phyloP scores from a whole-genome alignment of 1,140 invertebrate species.

The Mylabris phalerata region DNA sequence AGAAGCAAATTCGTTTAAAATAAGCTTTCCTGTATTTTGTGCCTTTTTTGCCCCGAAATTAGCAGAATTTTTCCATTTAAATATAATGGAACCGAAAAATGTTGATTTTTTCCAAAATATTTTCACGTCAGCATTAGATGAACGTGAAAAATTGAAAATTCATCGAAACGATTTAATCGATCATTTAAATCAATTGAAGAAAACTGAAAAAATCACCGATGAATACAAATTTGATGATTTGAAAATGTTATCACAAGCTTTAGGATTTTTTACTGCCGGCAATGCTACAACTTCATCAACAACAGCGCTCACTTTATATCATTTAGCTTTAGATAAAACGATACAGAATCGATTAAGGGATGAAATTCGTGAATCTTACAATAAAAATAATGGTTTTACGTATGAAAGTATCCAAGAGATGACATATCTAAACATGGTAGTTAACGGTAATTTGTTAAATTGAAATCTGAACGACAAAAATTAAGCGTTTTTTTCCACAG shows the following conservation, averaged over 20 bases:
- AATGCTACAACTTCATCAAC: constrained; percentile 58
- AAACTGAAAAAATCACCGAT: constrained; percentile 45
- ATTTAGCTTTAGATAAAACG: constrained; percentile 53
- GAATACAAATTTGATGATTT: constrained; percentile 40
- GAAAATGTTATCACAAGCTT: constrained; percentile 27
- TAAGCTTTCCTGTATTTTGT: constrained; percentile 12
- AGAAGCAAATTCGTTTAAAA: no score
- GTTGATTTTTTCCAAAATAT: no score
- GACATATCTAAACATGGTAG: no score
- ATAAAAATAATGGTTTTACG: constrained; percentile 32
- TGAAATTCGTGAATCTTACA: constrained; percentile 51
- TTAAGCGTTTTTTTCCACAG: constrained; percentile 11
- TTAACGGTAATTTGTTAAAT: constrained; percentile 30
- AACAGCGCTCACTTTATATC: constrained; percentile 49
- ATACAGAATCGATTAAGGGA: constrained; percentile 51
- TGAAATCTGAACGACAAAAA: neutral
- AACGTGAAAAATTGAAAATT: constrained; percentile 40
- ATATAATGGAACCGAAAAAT: no score
- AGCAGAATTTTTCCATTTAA: no score
- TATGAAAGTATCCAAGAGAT: constrained; percentile 50
- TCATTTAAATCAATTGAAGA: constrained; percentile 42
- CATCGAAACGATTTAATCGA: constrained; percentile 49
- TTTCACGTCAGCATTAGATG: no score
- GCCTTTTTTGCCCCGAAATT: constrained; percentile 54
- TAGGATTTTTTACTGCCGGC: constrained; percentile 48